Evolutionary conservation across 2,888 invertebrate species (phyloP).

Genomic region (Electrophaes corylata): DNA sequence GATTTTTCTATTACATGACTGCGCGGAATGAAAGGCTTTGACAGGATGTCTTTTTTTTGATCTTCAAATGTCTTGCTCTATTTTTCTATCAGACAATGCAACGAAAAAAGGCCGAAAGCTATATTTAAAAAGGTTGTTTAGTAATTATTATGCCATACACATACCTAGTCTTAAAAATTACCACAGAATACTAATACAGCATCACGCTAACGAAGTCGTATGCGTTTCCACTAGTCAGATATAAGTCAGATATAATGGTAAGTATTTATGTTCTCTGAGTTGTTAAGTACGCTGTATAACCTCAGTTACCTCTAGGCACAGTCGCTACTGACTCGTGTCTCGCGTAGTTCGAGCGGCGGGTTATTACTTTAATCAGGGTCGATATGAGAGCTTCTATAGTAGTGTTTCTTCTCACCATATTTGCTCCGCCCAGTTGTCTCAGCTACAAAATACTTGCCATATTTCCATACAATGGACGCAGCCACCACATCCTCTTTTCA

Average conservation of each 20-base stretch:
- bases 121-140: not conserved
- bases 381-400: slow-evolving; percentile 10
- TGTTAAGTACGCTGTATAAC: too few species aligned
- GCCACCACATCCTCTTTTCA: slow-evolving; percentile 52
- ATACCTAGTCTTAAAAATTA: too few species aligned
- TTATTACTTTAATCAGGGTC: not conserved
- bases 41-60: slow-evolving; percentile 21
- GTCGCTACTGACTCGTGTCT: too few species aligned
- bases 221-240: too few species aligned
- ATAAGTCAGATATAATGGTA: too few species aligned
- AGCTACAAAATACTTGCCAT: slow-evolving; percentile 49
- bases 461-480: slow-evolving; percentile 53
- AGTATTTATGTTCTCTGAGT: too few species aligned
- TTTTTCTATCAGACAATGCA: slow-evolving; percentile 13
- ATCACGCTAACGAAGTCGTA: too few species aligned
- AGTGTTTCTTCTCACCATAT: slow-evolving; percentile 15
- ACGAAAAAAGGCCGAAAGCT: not conserved
- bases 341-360: not conserved
- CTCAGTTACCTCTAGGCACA: too few species aligned
- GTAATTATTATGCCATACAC: too few species aligned
- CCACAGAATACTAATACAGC: too few species aligned
- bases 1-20: slow-evolving; percentile 24
- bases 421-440: slow-evolving; percentile 20
- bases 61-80: slow-evolving; percentile 21
- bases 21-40: slow-evolving; percentile 11